phyloP scores from a whole-genome alignment of 2,888 invertebrate species.

The Furcula furcula region DNA sequence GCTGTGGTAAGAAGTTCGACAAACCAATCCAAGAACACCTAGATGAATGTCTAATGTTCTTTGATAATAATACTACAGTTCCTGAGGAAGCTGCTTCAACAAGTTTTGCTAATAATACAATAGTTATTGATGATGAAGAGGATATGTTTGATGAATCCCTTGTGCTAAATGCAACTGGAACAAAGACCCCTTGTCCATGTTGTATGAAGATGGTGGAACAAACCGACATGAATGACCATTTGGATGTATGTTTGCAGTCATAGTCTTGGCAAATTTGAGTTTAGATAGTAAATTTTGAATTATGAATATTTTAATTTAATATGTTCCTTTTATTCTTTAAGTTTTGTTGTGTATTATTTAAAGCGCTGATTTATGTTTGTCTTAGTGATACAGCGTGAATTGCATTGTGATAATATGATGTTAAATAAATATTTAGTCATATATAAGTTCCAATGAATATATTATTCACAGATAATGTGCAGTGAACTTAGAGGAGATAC shows the following conservation, averaged over 20 bases:
- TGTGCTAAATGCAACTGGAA: conserved; percentile 66
- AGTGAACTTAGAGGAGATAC: too few relatives aligned
- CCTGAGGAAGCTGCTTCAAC: conserved; percentile 50
- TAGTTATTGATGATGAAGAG: conserved; percentile 53
- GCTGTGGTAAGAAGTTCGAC: conserved; percentile 56
- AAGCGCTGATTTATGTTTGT: too few relatives aligned
- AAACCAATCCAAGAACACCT: conserved; percentile 67
- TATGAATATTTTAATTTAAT: background rate
- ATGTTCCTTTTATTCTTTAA: too few relatives aligned
- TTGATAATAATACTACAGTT: conserved; percentile 66
- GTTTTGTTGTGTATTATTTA: too few relatives aligned
- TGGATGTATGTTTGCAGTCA: conserved; percentile 66
- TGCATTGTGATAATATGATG: too few relatives aligned
- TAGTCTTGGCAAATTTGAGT: conserved; percentile 11
- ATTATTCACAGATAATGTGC: too few relatives aligned
- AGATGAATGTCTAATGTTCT: conserved; percentile 73
- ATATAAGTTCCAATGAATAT: too few relatives aligned
- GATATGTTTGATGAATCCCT: conserved; percentile 58
- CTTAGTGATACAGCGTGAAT: too few relatives aligned
- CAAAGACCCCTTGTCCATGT: conserved; percentile 82
- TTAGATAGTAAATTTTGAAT: too few relatives aligned
- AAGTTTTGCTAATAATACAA: conserved; percentile 38
- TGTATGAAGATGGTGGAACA: conserved; percentile 79
- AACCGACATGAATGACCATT: conserved; percentile 81
- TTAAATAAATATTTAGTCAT: too few relatives aligned